A percentile compares a stretch with the other conserved stretches of the same genome.
Conservation (phyloP, 2,888 invertebrate species). For the Lasioglossum calceatum region DNA sequence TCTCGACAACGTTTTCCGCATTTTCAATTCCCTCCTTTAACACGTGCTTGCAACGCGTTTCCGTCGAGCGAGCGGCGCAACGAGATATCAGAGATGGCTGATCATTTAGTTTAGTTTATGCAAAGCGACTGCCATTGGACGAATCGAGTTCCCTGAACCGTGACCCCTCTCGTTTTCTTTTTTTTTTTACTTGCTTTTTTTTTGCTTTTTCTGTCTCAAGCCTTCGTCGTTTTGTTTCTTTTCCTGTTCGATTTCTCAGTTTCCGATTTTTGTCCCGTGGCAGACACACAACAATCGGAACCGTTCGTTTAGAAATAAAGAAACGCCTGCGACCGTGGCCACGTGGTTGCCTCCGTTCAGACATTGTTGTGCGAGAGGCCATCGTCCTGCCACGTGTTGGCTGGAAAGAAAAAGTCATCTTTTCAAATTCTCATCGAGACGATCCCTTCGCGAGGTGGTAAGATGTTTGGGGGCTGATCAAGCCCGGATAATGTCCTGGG, state of each 20-base stretch:
- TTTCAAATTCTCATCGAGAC: conserved; percentile 79
- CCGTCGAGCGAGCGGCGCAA: conserved; percentile 1
- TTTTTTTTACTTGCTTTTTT: background rate
- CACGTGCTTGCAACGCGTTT: background rate
- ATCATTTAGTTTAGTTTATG: background rate
- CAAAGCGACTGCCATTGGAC: conserved; percentile 30
- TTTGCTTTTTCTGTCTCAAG: background rate
- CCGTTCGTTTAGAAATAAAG: conserved; percentile 34
- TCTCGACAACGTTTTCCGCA: background rate
- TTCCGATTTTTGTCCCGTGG: background rate
- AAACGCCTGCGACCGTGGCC: conserved; percentile 23
- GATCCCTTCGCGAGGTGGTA: conserved; percentile 65
- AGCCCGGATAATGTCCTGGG: conserved; percentile 68
- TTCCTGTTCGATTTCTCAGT: background rate
- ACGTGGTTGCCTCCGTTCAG: conserved; percentile 63
- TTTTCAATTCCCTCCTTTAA: background rate
- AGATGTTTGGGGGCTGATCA: conserved; percentile 51
- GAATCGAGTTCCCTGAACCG: conserved; percentile 43
- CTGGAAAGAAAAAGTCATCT: conserved; percentile 81
- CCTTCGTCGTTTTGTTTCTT: background rate
- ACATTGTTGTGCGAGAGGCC: conserved; percentile 79
- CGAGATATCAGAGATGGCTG: background rate
- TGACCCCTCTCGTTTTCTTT: conserved; percentile 14
- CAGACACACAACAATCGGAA: conserved; percentile 27
- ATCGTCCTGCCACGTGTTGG: conserved; percentile 83